Conservation (phyloP, 2,113 vertebrate genomes). For the Poecile atricapillus region DNA sequence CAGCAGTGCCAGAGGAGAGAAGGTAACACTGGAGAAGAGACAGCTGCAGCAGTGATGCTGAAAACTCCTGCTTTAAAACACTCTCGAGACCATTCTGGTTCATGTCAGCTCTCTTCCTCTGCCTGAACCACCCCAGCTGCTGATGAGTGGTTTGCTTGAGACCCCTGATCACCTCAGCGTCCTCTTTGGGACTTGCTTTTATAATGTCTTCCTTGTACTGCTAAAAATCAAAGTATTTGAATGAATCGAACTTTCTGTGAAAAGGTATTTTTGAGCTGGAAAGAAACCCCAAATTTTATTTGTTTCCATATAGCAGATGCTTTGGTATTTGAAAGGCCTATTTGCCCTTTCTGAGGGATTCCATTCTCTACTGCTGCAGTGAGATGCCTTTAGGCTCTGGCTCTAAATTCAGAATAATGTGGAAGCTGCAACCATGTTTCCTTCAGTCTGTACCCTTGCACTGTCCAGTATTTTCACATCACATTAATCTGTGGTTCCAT, state of each 20-base stretch:
- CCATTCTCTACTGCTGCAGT: neutral
- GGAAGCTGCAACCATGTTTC: neutral
- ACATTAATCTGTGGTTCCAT: conserved; percentile 28
- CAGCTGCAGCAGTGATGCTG: neutral
- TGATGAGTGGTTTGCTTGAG: rapidly evolving
- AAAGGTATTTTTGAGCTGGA: neutral
- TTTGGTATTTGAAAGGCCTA: neutral
- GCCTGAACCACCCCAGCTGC: neutral
- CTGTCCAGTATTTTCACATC: neutral
- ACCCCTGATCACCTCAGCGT: neutral
- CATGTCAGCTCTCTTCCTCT: neutral
- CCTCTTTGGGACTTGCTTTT: neutral
- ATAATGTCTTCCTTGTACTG: neutral
- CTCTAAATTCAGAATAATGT: neutral
- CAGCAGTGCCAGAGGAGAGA: neutral
- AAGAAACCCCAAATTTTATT: neutral
- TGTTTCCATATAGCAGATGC: neutral
- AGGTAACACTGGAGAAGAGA: neutral
- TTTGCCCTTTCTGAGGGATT: neutral
- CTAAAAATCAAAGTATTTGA: neutral
- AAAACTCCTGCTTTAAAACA: neutral
- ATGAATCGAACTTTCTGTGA: neutral
- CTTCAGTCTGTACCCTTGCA: neutral
- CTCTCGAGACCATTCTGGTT: neutral
- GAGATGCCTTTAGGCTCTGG: neutral